phyloP scores from a whole-genome alignment of 2,888 invertebrate genomes.

The Empis stercorea region DNA sequence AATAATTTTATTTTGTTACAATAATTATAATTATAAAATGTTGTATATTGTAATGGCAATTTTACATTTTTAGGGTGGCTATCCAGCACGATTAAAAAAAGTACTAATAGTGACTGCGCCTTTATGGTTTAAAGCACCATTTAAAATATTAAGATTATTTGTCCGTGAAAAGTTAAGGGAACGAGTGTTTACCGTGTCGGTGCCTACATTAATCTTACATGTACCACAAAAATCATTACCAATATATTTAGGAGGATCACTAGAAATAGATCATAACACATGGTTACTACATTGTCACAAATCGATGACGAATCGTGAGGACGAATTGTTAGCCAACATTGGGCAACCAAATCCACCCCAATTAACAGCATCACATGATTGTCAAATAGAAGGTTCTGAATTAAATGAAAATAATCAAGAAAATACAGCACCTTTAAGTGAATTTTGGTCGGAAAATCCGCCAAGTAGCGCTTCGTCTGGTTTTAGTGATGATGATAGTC shows the following conservation, averaged over 20 bases:
- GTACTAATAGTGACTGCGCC: slow-evolving; percentile 95
- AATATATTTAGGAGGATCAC: slow-evolving; percentile 73
- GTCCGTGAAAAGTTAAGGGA: slow-evolving; percentile 91
- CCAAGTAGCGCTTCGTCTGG: slow-evolving; percentile 67
- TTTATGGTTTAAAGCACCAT: slow-evolving; percentile 96
- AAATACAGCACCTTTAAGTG: slow-evolving; percentile 19
- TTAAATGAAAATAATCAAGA: slow-evolving; percentile 31
- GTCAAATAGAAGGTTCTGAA: slow-evolving; percentile 28
- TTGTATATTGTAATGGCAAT: no score
- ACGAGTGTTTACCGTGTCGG: slow-evolving; percentile 87
- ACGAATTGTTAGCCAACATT: slow-evolving; percentile 37
- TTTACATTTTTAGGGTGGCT: slow-evolving; percentile 88
- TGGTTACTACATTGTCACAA: slow-evolving; percentile 67
- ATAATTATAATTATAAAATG: no score
- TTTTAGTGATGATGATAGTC: slow-evolving; percentile 82
- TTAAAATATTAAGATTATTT: slow-evolving; percentile 87
- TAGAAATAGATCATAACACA: slow-evolving; percentile 76
- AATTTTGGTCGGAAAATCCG: slow-evolving; percentile 44
- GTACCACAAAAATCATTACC: slow-evolving; percentile 84
- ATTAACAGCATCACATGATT: slow-evolving; percentile 9
- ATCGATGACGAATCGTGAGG: slow-evolving; percentile 70
- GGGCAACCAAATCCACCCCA: slow-evolving; percentile 25
- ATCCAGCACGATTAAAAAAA: slow-evolving; percentile 93
- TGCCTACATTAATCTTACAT: slow-evolving; percentile 78
- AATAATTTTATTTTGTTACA: no score